Evolutionary conservation across 2,888 invertebrate genomes (phyloP), one percentile per base, ranked within the genome.

Genomic region (Drosophila birchii): DNA sequence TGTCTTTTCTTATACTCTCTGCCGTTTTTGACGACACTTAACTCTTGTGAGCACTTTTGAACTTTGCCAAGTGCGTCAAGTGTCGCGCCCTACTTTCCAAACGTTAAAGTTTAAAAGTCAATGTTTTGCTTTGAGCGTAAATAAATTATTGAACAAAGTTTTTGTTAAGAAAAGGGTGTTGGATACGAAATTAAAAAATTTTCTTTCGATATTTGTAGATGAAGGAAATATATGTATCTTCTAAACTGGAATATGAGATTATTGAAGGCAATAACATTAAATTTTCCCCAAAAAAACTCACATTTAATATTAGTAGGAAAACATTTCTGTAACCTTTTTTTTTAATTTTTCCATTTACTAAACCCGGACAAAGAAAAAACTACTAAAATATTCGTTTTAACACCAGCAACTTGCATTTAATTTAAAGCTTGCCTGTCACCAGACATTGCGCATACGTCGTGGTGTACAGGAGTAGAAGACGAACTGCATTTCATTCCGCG

Each of bases 1-100:
- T 26, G 5, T n/a, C 23, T 38, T 34, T 36, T 29, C 36, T 34
- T 47, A 16, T 26, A 32, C 39, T 57, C n/a, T 38, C 34, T 55
- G 45, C 18, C 20, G 18, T 57, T 26, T 59, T 45, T 59, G 68
- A 70, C 72, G 63, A 66, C 86, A 80, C 78, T 86, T 76, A 75
- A 78, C 87, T 81, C 79, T 78, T 78, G 69, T 64, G 73, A 57
- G 68, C 71, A 61, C 71, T 81, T 73, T 81, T 87, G 88, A 83
- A 87, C 85, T 79, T 81, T 86, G 61, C 41, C 67, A 73, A 83
- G 81, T 81, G 84, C 84, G 86, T 86, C 61, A 53, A 71, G 68
- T 71, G 73, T 80, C 71, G 84, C 77, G 87, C 74, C 79, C 87
- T 63, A 86, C 81, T 81, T 81, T 84, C 36, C 55, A 34, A 71